A percentile compares a stretch with the other conserved stretches of the same genome.
These are phyloP conservation scores for Mirounga angustirostris DNA, from an alignment of 2,113 vertebrate genomes.

Conservation along the genomic window DNA sequence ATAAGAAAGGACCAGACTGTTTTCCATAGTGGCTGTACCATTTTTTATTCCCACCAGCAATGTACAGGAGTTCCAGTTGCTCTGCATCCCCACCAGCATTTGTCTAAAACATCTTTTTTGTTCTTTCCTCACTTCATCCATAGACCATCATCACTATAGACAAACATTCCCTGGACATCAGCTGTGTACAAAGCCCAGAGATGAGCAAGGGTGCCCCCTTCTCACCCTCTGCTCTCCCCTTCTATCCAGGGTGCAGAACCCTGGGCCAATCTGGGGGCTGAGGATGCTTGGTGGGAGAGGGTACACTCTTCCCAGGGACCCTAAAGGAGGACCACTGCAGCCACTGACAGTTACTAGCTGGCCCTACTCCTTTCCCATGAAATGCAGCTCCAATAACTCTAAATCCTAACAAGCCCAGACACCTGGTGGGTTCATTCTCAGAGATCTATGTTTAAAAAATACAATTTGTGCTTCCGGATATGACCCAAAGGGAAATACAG, in stretches of 20 bases:
- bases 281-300: not conserved
- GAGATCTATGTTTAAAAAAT: conserved; percentile 22
- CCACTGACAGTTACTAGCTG: not conserved
- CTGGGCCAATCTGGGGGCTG: not conserved
- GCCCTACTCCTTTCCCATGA: not conserved
- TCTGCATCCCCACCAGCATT: not conserved
- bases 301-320: not conserved
- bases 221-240: not conserved
- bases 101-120: not conserved
- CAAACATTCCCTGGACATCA: not conserved
- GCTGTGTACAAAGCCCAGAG: not conserved
- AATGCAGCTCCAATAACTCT: not conserved
- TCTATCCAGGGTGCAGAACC: not conserved
- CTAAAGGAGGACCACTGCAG: not conserved
- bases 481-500: not conserved
- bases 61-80: not conserved
- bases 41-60: not conserved
- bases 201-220: not conserved
- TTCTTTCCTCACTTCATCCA: not conserved
- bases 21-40: not conserved
- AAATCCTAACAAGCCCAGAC: not conserved
- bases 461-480: not conserved
- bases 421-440: not conserved
- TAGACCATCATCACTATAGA: not conserved
- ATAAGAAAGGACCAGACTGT: not conserved